Evolutionary conservation across 2,888 invertebrate species (phyloP), one percentile per base, ranked within the genome.

Genomic region (Gandaritis pyraliata): DNA sequence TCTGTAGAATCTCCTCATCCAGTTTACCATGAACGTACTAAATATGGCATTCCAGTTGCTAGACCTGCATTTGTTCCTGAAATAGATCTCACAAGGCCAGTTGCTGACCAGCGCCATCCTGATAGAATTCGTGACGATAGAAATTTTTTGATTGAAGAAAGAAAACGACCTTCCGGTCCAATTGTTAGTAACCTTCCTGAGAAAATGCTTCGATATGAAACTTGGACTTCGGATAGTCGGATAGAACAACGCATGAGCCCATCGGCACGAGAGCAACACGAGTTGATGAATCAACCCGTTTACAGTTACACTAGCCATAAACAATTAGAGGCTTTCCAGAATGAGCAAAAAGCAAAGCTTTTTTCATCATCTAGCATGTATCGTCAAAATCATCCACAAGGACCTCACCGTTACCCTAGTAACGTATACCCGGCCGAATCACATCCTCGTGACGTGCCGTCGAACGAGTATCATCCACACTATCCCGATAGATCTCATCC

Each of bases 171-270:
- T 8, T 76, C 83, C 2, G 88, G 86, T 39, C 85, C 88, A 15
- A 86, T 90, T 39, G 80, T 86, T 41, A 92, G 80, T 73, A 92
- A 92, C 87, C 90, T 92, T 86, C 93, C 93, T 59, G 90, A 91
- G 66, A 93, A 93, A 78, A 86, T 88, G 61, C 78, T 87, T 54
- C 85, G 92, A 56, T 89, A 89, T 73, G 93, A 93, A 71, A 86
- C 90, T 2, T 92, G 92, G 90, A 74, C 85, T 55, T 76, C 88
- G 23, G 88, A 91, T 46, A 88, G 88, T 72, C 87, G 88, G 81
- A 87, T 86, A 86, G 91, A 90, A 54, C 83, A 90, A 56, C 83
- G 85, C 60, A 76, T 86, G 70, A 85, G 72, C 68, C 83, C 82
- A 61, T 86, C 88, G 7, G 82, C 86, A 30, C 77, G 87, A 61